A percentile compares a stretch with the other conserved stretches of the same genome.
Evolutionary conservation across 2,888 invertebrate genomes (phyloP).

Genomic region (Adelphocoris suturalis): DNA sequence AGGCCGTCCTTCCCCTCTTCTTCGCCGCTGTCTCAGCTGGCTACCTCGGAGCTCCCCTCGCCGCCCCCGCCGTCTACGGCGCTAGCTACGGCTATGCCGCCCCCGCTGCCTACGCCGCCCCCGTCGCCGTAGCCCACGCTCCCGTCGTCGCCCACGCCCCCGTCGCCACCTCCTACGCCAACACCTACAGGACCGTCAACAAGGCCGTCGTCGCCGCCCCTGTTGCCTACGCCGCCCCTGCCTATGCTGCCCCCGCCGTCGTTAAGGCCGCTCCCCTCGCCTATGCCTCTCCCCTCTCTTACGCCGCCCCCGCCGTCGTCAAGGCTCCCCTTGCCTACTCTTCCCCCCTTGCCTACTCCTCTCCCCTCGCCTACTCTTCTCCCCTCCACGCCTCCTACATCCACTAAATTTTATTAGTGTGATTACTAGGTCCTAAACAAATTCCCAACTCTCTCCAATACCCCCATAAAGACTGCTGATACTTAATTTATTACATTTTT

Average conservation of each 20-base stretch:
- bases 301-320: constrained; percentile 22
- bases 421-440: neutral
- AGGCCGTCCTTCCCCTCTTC: constrained; percentile 79
- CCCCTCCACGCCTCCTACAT: constrained; percentile 20
- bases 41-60: constrained; percentile 77
- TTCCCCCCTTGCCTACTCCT: constrained; percentile 12
- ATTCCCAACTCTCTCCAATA: neutral
- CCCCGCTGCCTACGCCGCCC: constrained; percentile 4
- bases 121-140: constrained; percentile 70
- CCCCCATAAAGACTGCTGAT: constrained; percentile 43
- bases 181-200: constrained; percentile 79
- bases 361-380: neutral
- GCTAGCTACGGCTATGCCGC: constrained; percentile 72
- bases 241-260: constrained; percentile 50
- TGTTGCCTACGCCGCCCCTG: constrained; percentile 56
- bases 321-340: neutral
- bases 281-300: constrained; percentile 44
- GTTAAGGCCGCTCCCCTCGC: constrained; percentile 44
- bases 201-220: constrained; percentile 54
- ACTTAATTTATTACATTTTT: constrained; percentile 53
- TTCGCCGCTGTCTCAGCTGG: constrained; percentile 78
- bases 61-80: constrained; percentile 73
- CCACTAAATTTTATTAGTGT: constrained; percentile 53
- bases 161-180: constrained; percentile 83
- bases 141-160: constrained; percentile 75